phyloP scores from a whole-genome alignment of 2,888 invertebrate species.

The Dasysyrphus albostriatus region DNA sequence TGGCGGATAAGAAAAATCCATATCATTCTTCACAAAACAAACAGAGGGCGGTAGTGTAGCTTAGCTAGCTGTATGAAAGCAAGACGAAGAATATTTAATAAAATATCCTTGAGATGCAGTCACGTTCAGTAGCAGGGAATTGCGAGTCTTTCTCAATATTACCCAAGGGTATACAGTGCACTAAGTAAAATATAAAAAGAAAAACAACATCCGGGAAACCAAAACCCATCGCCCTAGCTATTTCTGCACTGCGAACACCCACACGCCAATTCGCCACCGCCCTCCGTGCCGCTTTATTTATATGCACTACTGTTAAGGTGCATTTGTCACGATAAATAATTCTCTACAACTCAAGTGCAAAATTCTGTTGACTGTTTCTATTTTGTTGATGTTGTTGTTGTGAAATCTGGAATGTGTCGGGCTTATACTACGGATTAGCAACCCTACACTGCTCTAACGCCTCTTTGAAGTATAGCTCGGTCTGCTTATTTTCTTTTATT shows the following conservation, averaged over 20 bases:
- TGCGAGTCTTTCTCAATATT: constrained; percentile 22
- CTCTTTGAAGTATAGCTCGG: constrained; percentile 4
- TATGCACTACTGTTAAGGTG: constrained; percentile 16
- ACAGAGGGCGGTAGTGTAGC: constrained; percentile 21
- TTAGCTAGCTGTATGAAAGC: constrained; percentile 17
- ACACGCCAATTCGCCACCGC: not conserved
- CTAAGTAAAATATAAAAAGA: constrained; percentile 3
- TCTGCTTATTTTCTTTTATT: not conserved
- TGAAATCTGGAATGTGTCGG: constrained; percentile 60
- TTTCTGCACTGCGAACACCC: not conserved
- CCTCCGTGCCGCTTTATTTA: not conserved
- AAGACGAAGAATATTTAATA: constrained; percentile 62
- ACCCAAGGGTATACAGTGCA: not conserved
- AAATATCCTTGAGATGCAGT: constrained; percentile 71
- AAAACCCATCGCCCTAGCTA: not conserved
- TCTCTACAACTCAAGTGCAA: constrained; percentile 70
- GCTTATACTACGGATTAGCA: constrained; percentile 2
- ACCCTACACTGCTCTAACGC: not conserved
- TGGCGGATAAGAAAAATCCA: constrained; percentile 74
- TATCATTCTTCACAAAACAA: constrained; percentile 58
- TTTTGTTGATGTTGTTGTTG: constrained; percentile 40
- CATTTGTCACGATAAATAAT: constrained; percentile 70
- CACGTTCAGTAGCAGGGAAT: constrained; percentile 66
- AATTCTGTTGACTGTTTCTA: constrained; percentile 66
- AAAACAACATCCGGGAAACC: not conserved